These are phyloP conservation scores for Hyles euphorbiae DNA, from an alignment of 1,140 invertebrate species.

Conservation along the genomic window DNA sequence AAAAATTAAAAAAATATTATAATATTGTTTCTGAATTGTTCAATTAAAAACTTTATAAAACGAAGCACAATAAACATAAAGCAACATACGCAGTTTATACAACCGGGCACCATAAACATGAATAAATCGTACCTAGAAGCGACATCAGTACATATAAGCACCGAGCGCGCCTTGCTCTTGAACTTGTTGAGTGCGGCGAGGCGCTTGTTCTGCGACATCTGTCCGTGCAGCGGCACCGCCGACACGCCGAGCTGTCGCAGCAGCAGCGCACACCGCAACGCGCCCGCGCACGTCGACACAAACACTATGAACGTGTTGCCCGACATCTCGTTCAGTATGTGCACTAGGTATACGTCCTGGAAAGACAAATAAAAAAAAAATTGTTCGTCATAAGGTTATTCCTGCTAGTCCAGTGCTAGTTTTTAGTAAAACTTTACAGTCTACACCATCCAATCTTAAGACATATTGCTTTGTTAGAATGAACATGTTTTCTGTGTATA, in stretches of 20 bases:
- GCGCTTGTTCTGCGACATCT: conserved; percentile 97
- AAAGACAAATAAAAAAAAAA: background rate
- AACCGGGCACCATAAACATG: background rate
- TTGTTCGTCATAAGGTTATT: background rate
- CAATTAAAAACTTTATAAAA: no score
- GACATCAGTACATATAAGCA: conserved; percentile 98
- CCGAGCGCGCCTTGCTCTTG: conserved; percentile 89
- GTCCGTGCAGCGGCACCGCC: conserved; percentile 97
- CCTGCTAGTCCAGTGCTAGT: no score
- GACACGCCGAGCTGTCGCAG: conserved; percentile 91
- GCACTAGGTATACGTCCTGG: conserved; percentile 95
- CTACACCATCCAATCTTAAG: no score
- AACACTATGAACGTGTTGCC: conserved; percentile 99
- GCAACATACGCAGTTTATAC: no score
- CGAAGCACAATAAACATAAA: no score
- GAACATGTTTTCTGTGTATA: no score
- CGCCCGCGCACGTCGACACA: conserved; percentile 95
- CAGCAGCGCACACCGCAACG: conserved; percentile 91
- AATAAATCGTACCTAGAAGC: conserved; percentile 86
- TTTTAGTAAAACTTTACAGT: no score
- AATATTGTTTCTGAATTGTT: no score
- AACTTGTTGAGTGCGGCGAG: conserved; percentile 95
- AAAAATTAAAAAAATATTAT: no score
- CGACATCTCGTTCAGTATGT: conserved; percentile 96
- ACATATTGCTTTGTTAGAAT: no score